Percentiles rank a stretch among this genome's conserved stretches.
phyloP scores from a whole-genome alignment of 2,797 vertebrate genomes.

The Sebastes vulpes region DNA sequence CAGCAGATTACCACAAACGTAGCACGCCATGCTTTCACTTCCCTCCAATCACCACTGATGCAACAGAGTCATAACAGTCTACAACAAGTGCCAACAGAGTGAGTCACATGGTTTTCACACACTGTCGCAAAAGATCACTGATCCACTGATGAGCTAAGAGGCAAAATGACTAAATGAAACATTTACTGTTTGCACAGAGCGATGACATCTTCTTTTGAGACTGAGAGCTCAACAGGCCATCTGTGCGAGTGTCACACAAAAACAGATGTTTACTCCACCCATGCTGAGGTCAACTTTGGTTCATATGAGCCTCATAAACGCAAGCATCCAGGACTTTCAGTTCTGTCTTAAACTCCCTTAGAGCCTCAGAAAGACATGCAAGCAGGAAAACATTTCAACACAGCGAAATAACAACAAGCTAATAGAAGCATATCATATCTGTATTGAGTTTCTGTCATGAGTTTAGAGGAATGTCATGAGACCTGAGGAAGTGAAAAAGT shows the following conservation, averaged over 20 bases:
- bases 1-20: neutral
- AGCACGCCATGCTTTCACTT: slow-evolving; percentile 29
- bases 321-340: slow-evolving; percentile 23
- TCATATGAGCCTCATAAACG: slow-evolving; percentile 20
- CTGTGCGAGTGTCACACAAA: slow-evolving; percentile 49
- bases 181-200: slow-evolving; percentile 7
- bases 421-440: slow-evolving; percentile 7
- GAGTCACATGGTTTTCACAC: slow-evolving; percentile 29
- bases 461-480: neutral
- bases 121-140: slow-evolving; percentile 3
- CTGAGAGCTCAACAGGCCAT: slow-evolving; percentile 21
- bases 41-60: slow-evolving; percentile 33
- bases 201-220: slow-evolving; percentile 52
- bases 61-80: slow-evolving; percentile 7
- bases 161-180: slow-evolving; percentile 29
- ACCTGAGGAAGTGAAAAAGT: slow-evolving; percentile 40
- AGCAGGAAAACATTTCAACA: slow-evolving; percentile 28
- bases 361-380: slow-evolving; percentile 6
- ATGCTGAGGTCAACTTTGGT: slow-evolving; percentile 58
- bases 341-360: slow-evolving; percentile 16
- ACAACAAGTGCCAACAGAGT: neutral
- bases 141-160: slow-evolving; percentile 15
- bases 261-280: slow-evolving; percentile 76
- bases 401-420: slow-evolving; percentile 29
- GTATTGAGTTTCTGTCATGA: neutral